Percentiles rank a stretch among this genome's conserved stretches.
Conservation (phyloP, 2,797 vertebrate genomes). For the Pelodytes ibericus region DNA sequence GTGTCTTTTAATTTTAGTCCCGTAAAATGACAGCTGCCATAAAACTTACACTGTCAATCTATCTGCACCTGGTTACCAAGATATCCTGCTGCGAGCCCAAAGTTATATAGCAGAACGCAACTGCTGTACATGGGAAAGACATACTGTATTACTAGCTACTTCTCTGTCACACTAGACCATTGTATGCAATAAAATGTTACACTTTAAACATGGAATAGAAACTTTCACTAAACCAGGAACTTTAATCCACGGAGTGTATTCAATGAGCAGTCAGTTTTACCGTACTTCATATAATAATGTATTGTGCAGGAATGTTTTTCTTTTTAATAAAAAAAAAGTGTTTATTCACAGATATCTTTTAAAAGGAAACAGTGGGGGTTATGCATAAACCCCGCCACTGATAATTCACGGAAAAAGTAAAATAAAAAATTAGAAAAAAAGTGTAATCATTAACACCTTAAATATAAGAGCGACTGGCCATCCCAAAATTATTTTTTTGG, state of each 20-base stretch:
- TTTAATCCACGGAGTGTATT: slow-evolving; percentile 34
- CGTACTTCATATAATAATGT: slow-evolving; percentile 18
- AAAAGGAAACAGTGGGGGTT: too few species aligned
- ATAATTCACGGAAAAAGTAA: too few species aligned
- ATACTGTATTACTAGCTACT: slow-evolving; percentile 37
- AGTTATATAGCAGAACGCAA: slow-evolving; percentile 53
- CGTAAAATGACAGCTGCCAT: slow-evolving; percentile 55
- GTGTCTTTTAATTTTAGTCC: slow-evolving; percentile 55
- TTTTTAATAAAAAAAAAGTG: too few species aligned
- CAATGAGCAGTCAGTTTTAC: slow-evolving; percentile 9
- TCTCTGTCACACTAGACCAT: slow-evolving; percentile 50
- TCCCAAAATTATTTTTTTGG: too few species aligned
- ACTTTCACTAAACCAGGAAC: slow-evolving; percentile 17
- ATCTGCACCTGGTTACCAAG: slow-evolving; percentile 55
- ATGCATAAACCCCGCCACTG: too few species aligned
- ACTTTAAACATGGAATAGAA: slow-evolving; percentile 40
- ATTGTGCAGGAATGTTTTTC: neutral
- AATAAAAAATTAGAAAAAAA: too few species aligned
- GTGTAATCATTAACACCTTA: too few species aligned
- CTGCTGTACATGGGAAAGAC: slow-evolving; percentile 50
- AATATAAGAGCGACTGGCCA: too few species aligned
- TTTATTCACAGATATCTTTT: too few species aligned
- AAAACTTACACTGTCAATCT: slow-evolving; percentile 56
- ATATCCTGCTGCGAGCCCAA: slow-evolving; percentile 51
- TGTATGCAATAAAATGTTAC: slow-evolving; percentile 49